Conservation (phyloP, 1,140 invertebrate species). For the Halesus radiatus region DNA sequence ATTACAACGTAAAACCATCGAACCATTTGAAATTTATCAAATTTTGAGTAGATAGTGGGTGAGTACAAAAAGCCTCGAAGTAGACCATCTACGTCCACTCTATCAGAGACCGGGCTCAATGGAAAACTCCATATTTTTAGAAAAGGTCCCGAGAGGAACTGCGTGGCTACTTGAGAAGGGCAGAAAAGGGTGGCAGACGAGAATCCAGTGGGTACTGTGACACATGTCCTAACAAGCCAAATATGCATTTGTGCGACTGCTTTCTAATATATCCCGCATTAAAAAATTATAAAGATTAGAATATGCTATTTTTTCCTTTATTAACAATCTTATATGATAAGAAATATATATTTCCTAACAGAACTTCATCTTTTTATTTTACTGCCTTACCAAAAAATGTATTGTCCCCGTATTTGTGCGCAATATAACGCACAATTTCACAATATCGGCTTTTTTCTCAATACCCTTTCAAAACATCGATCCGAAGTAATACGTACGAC, state of each 20-base stretch:
- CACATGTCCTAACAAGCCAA: slow-evolving; percentile 49
- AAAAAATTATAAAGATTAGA: slow-evolving; percentile 50
- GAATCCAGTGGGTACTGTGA: slow-evolving; percentile 46
- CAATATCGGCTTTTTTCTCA: too few species aligned
- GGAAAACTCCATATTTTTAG: slow-evolving; percentile 45
- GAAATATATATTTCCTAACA: too few species aligned
- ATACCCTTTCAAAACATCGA: too few species aligned
- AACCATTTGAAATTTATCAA: too few species aligned
- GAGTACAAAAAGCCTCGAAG: slow-evolving; percentile 13
- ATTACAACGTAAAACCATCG: too few species aligned
- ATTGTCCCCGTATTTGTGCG: too few species aligned
- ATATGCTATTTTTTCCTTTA: neutral
- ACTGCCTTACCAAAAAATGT: too few species aligned
- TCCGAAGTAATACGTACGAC: too few species aligned
- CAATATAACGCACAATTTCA: too few species aligned
- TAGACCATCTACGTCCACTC: slow-evolving; percentile 42
- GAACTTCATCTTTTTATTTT: too few species aligned
- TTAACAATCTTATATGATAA: too few species aligned
- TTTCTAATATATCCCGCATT: slow-evolving; percentile 54
- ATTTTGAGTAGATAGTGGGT: neutral
- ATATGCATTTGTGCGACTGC: slow-evolving; percentile 52
- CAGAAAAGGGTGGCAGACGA: neutral
- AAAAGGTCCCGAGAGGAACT: slow-evolving; percentile 36
- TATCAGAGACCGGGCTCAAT: slow-evolving; percentile 42
- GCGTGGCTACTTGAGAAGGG: neutral